phyloP scores from a whole-genome alignment of 2,797 vertebrate genomes.

The Tangara arthus region DNA sequence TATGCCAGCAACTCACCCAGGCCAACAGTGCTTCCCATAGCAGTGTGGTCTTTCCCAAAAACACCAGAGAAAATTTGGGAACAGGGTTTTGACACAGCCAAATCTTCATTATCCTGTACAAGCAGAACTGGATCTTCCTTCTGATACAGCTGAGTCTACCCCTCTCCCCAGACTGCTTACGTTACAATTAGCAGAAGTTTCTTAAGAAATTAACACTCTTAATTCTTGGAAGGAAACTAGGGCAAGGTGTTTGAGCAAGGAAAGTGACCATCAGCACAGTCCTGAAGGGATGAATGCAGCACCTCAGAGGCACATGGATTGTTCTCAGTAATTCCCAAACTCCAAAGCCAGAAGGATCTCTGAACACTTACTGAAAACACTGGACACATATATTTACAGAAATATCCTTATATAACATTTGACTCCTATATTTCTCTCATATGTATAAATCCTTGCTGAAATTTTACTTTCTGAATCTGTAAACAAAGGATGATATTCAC shows the following conservation, averaged over 20 bases:
- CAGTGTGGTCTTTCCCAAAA: not conserved
- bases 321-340: not conserved
- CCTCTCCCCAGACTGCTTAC: not conserved
- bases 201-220: not conserved
- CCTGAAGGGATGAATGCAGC: not conserved
- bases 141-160: not conserved
- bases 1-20: constrained; percentile 18
- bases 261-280: not conserved
- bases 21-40: not conserved
- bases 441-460: not conserved
- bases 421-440: not conserved
- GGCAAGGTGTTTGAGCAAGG: not conserved
- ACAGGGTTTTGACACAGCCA: not conserved
- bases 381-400: not conserved
- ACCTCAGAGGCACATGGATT: not conserved
- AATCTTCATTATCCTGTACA: not conserved
- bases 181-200: not conserved
- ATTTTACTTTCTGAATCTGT: not conserved
- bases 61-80: not conserved
- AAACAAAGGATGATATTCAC: not conserved
- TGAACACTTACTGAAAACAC: not conserved
- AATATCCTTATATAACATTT: not conserved
- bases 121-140: not conserved
- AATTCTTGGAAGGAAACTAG: not conserved
- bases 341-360: not conserved